Conservation (phyloP, 2,888 invertebrate species). For the Mystacides longicornis region DNA sequence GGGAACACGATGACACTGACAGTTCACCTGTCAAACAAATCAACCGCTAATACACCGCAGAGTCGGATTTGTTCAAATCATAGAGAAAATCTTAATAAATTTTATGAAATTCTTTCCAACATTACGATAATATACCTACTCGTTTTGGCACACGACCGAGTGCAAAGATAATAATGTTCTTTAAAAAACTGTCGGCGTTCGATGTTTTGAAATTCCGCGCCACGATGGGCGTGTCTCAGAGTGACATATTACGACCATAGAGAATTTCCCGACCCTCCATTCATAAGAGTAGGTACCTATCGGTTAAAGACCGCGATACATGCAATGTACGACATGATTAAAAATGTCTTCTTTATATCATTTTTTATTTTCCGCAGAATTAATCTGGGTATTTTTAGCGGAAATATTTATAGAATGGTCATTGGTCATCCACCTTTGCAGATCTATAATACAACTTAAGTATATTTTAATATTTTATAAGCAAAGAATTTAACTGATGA, state of each 20-base stretch:
- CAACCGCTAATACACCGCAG: neutral
- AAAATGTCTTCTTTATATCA: no score
- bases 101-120: neutral
- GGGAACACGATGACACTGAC: slow-evolving; percentile 15
- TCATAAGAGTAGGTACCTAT: no score
- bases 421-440: no score
- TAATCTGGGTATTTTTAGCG: no score
- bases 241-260: neutral
- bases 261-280: slow-evolving; percentile 1
- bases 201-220: neutral
- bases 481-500: no score
- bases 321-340: no score
- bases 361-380: no score
- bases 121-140: neutral
- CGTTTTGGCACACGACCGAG: neutral
- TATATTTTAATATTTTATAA: no score
- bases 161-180: neutral
- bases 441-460: no score
- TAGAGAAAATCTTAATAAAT: no score
- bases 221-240: neutral
- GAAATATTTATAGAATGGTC: no score
- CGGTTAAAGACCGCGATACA: no score
- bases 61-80: neutral
- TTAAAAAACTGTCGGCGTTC: neutral
- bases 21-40: slow-evolving; percentile 8